Evolutionary conservation across 2,113 vertebrate species (phyloP).

Genomic region (Seriola aureovittata): DNA sequence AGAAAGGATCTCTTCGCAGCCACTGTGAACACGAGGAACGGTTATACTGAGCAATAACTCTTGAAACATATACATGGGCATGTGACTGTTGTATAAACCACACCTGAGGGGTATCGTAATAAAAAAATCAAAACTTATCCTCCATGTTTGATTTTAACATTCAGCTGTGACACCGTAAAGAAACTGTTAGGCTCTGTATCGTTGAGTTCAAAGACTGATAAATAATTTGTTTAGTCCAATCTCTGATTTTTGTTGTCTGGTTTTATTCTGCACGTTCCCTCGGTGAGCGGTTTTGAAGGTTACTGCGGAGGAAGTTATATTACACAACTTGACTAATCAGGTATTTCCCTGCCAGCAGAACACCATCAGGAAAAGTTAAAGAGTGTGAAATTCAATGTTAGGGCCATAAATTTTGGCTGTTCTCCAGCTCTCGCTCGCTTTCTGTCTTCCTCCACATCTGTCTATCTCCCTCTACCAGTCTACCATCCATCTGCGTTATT

Average conservation of each 20-base stretch:
- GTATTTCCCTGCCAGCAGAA: conserved; percentile 14
- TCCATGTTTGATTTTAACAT: too few relatives aligned
- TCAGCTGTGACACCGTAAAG: too few relatives aligned
- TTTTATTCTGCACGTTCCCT: background rate
- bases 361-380: background rate
- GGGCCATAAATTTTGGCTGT: conserved; percentile 2
- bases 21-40: background rate
- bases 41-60: too few relatives aligned
- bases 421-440: background rate
- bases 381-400: conserved; percentile 1
- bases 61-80: too few relatives aligned
- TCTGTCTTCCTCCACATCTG: background rate
- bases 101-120: too few relatives aligned
- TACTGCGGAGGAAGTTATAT: background rate
- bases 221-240: background rate
- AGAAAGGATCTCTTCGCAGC: background rate
- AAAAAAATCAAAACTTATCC: too few relatives aligned
- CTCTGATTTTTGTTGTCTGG: background rate
- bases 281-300: background rate
- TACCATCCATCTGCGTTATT: background rate
- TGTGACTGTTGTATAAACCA: too few relatives aligned
- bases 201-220: background rate
- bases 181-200: background rate
- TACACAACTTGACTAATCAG: conserved; percentile 30
- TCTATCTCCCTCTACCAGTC: background rate